Conservation (phyloP, 2,797 vertebrate species). For the Malacoraja senta region DNA sequence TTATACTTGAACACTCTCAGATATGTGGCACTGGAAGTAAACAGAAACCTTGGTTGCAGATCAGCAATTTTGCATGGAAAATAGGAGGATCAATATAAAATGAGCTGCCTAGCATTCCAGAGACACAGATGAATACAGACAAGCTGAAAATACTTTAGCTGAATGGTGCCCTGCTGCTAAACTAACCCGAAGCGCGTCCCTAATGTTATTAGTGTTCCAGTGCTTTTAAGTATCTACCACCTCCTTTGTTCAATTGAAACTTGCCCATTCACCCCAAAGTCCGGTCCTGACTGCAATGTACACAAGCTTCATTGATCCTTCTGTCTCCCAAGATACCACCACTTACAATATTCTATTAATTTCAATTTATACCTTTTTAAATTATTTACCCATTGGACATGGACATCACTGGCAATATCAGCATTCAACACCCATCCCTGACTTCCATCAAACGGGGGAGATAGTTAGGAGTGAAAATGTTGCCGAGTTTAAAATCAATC, state of each 20-base stretch:
- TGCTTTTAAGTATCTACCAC: background rate
- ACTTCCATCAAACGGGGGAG: no score
- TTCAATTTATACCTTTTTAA: background rate
- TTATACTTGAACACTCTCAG: background rate
- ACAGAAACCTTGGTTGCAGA: background rate
- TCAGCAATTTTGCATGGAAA: background rate
- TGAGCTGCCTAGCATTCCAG: background rate
- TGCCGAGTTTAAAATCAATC: no score
- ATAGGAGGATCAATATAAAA: background rate
- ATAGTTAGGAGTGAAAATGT: no score
- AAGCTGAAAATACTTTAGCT: background rate
- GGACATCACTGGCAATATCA: no score
- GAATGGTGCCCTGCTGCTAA: background rate
- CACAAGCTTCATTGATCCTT: background rate
- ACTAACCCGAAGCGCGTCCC: background rate
- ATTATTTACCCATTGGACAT: no score
- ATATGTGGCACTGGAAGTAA: background rate
- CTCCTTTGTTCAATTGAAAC: background rate
- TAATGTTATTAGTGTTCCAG: background rate
- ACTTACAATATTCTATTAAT: background rate
- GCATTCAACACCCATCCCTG: no score
- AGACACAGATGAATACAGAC: background rate
- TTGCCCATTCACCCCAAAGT: background rate
- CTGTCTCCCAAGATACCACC: background rate
- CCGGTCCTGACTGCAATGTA: no score